Evolutionary conservation across 1,140 invertebrate genomes (phyloP).

Genomic region (Drosophila mauritiana): DNA sequence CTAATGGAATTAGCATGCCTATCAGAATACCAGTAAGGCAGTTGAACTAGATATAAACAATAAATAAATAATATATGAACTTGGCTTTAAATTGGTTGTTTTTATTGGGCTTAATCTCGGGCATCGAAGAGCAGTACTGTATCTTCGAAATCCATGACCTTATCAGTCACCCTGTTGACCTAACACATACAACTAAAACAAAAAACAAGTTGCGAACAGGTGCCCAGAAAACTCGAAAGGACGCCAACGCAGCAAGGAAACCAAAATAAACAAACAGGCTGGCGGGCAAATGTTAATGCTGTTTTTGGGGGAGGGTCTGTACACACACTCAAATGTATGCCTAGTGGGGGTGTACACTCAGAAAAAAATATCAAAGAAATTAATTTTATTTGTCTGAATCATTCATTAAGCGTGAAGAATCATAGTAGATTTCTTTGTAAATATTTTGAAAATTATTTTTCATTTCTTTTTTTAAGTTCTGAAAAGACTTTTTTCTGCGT

Average conservation of each 20-base stretch:
- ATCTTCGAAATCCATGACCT: neutral
- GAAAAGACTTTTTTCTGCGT: neutral
- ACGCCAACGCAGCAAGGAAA: conserved; percentile 7
- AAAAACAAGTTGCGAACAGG: conserved; percentile 63
- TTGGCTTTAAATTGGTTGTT: neutral
- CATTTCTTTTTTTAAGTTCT: neutral
- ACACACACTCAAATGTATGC: conserved; percentile 9
- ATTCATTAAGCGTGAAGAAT: too few species aligned
- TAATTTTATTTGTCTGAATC: neutral
- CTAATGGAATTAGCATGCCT: conserved; percentile 37
- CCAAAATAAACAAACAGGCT: conserved; percentile 40
- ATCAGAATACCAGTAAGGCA: conserved; percentile 25
- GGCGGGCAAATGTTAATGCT: conserved; percentile 20
- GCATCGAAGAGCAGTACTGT: neutral
- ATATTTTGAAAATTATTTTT: neutral
- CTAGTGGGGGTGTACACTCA: neutral
- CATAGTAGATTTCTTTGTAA: neutral
- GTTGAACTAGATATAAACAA: conserved; percentile 48
- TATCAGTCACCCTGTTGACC: neutral
- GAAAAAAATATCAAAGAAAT: neutral
- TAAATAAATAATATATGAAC: conserved; percentile 41
- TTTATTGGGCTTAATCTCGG: neutral
- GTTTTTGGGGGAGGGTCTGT: conserved; percentile 19
- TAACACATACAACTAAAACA: conserved; percentile 70
- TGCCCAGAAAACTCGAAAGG: conserved; percentile 48